These are phyloP conservation scores for Sinocyclocheilus grahami DNA, from an alignment of 2,113 vertebrate species.

Conservation along the genomic window DNA sequence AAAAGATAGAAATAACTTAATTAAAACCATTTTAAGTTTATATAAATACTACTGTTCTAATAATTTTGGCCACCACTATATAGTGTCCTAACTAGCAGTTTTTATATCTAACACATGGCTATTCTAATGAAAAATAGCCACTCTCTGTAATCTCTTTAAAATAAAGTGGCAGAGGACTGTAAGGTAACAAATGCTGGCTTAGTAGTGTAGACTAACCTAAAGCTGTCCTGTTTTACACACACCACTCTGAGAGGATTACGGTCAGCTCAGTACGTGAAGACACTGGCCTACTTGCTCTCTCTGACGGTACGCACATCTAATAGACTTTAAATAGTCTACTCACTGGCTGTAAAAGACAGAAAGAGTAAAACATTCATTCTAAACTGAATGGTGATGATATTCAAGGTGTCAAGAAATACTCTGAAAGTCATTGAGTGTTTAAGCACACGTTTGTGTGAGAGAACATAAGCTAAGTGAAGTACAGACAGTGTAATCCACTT, in stretches of 20 bases:
- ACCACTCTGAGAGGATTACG: slow-evolving; percentile 34
- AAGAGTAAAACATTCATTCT: not conserved
- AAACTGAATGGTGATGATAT: not conserved
- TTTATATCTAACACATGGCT: not conserved
- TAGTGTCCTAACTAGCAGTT: not conserved
- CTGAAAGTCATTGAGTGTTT: slow-evolving; percentile 1
- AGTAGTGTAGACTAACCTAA: slow-evolving; percentile 20
- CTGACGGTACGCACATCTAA: not conserved
- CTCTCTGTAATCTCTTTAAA: not conserved
- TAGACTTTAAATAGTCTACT: not conserved
- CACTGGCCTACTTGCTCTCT: not conserved
- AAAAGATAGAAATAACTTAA: too few relatives aligned
- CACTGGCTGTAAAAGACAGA: not conserved
- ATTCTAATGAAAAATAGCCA: not conserved
- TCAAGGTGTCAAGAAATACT: not conserved
- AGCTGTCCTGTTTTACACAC: slow-evolving; percentile 19
- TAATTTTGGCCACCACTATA: too few relatives aligned
- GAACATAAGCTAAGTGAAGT: slow-evolving; percentile 18
- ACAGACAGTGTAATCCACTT: slow-evolving; percentile 44
- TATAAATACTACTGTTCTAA: too few relatives aligned
- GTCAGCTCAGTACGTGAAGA: not conserved
- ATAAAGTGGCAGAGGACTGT: not conserved
- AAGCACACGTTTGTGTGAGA: slow-evolving; percentile 2
- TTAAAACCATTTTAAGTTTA: too few relatives aligned
- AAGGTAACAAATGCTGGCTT: slow-evolving; percentile 4